Base-by-base conservation (phyloP, 2,797 vertebrate species). In the Argyrosomus regius region DNA sequence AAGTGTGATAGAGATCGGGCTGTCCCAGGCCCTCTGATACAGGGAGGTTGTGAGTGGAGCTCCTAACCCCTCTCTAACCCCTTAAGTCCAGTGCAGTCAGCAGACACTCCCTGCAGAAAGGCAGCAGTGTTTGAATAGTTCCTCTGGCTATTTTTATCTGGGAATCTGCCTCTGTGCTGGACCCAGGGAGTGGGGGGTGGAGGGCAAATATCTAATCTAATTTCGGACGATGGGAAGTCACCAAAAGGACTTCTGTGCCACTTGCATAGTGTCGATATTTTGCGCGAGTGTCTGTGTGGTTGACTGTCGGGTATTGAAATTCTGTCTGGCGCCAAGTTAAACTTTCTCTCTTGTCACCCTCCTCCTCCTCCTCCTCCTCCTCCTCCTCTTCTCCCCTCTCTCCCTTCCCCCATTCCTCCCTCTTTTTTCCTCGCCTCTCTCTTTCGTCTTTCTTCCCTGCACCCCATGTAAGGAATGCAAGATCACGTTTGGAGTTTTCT, bases 271-370 rank as follows among this genome's bases (percentile, higher is more conserved):
- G 89, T 86, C 70, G 83, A 93, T 88, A 87, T 80, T 93, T 82
- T 82, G 85, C 78, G 85, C 46, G 77, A 57, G 74, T 71, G 80
- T 84, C 81, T 84, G 84, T 91, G 89, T 78, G 89, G 88, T 91
- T 88, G 90, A 89, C 88, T 90, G 92, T 88, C 52, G 69, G 87
- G 88, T 83, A 92, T 93, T 94, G 89, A 95, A 94, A 95, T 90
- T 92, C 91, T 83, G 93, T 87, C 94, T 95, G 95, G 94, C 93
- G 93, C 94, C 94, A 94, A 93, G 94, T 94, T 91, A 92, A 92
- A 93, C 90, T 93, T 92, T 92, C 88, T 87, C 82, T 78, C 84
- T 78, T 88, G 85, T 92, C 88, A 83, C 83, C 80, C 75, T 74
- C 84, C 75, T 75, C 80, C 35, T 31, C 31, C 31, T 35, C 31